Percentiles rank a stretch among this genome's conserved stretches.
Evolutionary conservation across 1,140 invertebrate genomes (phyloP).

Genomic region (Pseudachorutes palmiensis): DNA sequence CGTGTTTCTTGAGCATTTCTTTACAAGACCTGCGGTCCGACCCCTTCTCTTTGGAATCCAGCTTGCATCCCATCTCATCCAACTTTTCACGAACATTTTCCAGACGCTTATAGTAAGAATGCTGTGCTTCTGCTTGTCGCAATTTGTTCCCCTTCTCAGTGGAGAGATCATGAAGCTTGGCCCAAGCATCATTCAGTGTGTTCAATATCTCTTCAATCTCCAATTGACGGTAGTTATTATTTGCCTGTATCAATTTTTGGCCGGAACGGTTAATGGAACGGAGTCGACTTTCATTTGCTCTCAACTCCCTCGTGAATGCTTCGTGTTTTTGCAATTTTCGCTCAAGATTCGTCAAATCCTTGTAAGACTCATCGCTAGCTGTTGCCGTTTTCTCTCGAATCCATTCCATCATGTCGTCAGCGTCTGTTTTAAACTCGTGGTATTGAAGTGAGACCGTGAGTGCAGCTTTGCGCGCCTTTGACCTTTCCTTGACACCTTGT

Average conservation of each 20-base stretch:
- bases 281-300: slow-evolving; percentile 82
- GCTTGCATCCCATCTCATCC: slow-evolving; percentile 62
- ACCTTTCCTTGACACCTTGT: slow-evolving; percentile 61
- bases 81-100: slow-evolving; percentile 66
- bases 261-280: slow-evolving; percentile 72
- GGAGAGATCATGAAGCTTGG: slow-evolving; percentile 57
- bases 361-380: slow-evolving; percentile 84
- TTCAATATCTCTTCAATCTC: slow-evolving; percentile 52
- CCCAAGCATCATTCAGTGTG: slow-evolving; percentile 66
- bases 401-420: slow-evolving; percentile 80
- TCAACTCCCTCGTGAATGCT: slow-evolving; percentile 89
- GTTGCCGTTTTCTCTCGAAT: slow-evolving; percentile 84
- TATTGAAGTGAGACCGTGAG: slow-evolving; percentile 69
- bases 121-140: slow-evolving; percentile 63
- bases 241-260: slow-evolving; percentile 58
- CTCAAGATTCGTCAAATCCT: slow-evolving; percentile 82
- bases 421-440: slow-evolving; percentile 79
- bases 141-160: slow-evolving; percentile 76
- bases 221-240: slow-evolving; percentile 56
- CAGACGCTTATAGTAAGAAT: slow-evolving; percentile 57
- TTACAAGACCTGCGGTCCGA: slow-evolving; percentile 79
- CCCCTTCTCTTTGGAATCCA: slow-evolving; percentile 73
- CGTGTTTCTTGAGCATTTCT: slow-evolving; percentile 76
- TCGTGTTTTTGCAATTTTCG: slow-evolving; percentile 95
- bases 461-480: slow-evolving; percentile 60